Evolutionary conservation across 2,888 invertebrate species (phyloP).

Genomic region (Macrostomum cliftonense): DNA sequence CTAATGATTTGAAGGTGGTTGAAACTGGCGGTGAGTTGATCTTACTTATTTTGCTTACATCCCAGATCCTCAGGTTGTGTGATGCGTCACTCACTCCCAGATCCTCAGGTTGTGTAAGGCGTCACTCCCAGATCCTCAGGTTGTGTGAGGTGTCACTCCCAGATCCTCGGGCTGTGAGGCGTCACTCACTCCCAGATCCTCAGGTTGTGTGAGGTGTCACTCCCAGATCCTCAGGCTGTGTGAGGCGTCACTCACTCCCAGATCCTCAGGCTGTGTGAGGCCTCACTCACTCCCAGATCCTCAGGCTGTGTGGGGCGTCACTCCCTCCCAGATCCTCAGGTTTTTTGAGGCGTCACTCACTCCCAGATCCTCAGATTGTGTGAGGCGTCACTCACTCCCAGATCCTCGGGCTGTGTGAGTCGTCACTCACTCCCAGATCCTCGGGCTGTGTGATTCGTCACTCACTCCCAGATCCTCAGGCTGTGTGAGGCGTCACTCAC

Average conservation of each 20-base stretch:
- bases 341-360: too few species aligned
- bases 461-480: not conserved
- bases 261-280: not conserved
- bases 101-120: too few species aligned
- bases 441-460: too few species aligned
- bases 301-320: too few species aligned
- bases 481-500: too few species aligned
- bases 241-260: too few species aligned
- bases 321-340: too few species aligned
- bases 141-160: too few species aligned
- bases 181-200: not conserved
- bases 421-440: not conserved
- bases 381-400: not conserved
- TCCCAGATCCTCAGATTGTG: not conserved
- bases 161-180: not conserved
- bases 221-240: too few species aligned
- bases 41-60: not conserved
- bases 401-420: too few species aligned
- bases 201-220: too few species aligned
- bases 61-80: not conserved
- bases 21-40: constrained; percentile 47
- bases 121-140: too few species aligned
- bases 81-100: not conserved
- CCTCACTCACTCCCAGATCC: not conserved
- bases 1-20: constrained; percentile 62